A percentile compares a stretch with the other conserved stretches of the same genome.
These are phyloP conservation scores for Entomobrya proxima DNA, from an alignment of 2,888 invertebrate genomes.

Conservation along the genomic window DNA sequence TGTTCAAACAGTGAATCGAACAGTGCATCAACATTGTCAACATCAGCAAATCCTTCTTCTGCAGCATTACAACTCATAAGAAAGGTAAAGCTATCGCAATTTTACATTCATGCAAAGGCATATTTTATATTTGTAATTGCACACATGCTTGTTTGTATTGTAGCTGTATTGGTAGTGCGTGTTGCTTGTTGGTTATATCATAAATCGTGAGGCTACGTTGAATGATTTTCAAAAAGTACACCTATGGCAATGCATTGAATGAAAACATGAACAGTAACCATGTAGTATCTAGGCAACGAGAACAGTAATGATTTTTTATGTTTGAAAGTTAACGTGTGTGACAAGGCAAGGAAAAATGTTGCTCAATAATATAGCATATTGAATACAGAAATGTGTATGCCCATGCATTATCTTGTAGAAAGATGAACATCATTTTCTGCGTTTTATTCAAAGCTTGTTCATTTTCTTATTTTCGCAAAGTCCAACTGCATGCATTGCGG, in stretches of 20 bases:
- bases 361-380: background rate
- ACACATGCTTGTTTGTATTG: too few relatives aligned
- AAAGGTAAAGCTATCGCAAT: constrained; percentile 9
- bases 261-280: background rate
- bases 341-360: background rate
- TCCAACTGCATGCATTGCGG: too few relatives aligned
- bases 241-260: background rate
- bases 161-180: too few relatives aligned
- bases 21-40: constrained; percentile 13
- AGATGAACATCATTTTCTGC: too few relatives aligned
- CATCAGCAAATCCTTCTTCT: too few relatives aligned
- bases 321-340: constrained; percentile 7
- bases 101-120: background rate
- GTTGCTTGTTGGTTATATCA: background rate
- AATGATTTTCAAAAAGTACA: background rate
- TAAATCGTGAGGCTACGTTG: background rate
- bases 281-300: constrained; percentile 6
- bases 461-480: too few relatives aligned
- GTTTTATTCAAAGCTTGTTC: too few relatives aligned
- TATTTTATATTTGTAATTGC: too few relatives aligned
- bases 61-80: background rate
- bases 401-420: too few relatives aligned
- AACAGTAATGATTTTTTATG: background rate
- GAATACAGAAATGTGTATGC: background rate
- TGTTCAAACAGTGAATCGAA: constrained; percentile 18